Base-by-base conservation (phyloP, 2,113 vertebrate species). In the Reinhardtius hippoglossoides region DNA sequence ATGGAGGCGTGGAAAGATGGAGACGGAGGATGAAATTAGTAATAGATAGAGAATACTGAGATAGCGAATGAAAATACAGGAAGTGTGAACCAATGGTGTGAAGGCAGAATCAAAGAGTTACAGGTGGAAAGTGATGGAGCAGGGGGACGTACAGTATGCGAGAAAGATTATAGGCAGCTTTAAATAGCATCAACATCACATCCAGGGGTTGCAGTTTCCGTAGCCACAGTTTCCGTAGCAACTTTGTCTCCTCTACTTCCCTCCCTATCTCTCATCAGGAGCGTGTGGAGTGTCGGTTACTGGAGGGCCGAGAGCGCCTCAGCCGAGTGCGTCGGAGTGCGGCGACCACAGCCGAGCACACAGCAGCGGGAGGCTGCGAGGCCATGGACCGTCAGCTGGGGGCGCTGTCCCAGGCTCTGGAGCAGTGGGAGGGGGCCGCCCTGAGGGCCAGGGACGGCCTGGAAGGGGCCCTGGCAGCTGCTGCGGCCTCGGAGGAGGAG, bases 391-490 rank as follows among this genome's bases (percentile, higher is more conserved):
- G 94, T 0, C 97, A 99, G 94, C 93, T 97, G 94, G 96, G 95
- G 93, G 96, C 95, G 76, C 95, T 98, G 89, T 95, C 82, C 3
- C 90, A 95, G 0, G 97, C 97, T 81, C 96, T 98, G 96, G 93
- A 94, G 93, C 96, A 96, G 92, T 99, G 97, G 97, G 97, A 97
- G 75, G 96, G 96, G 71, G 94, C 93, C 1, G 94, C 94, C 0
- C 65, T 95, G 7, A 94, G 95, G 31, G 94, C 95, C 20, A 94
- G 92, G 58, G 89, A 90, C 67, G 75, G 91, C 77, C 91, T 99
- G 86, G 94, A 96, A 90, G 92, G 90, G 14, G 90, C 95, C 64
- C 92, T 95, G 13, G 95, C 94, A 52, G 91, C 92, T 42, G 96
- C 95, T 72, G 92, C 95, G 54, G 93, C 96, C 10, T 96, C 96